These are phyloP conservation scores for Nemotelus nigrinus DNA, from an alignment of 2,888 invertebrate genomes.

Conservation along the genomic window DNA sequence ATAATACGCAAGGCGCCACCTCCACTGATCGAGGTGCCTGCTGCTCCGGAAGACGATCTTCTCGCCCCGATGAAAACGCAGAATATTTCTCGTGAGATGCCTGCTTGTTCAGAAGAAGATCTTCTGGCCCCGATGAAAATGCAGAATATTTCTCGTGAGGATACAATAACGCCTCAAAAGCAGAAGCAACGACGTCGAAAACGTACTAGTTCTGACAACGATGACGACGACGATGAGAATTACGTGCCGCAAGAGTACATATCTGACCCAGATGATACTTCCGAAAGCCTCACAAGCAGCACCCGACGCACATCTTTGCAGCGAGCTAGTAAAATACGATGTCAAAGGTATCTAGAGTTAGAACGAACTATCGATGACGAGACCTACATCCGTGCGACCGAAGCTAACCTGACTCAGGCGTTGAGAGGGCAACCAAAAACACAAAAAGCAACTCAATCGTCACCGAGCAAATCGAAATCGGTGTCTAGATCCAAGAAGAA, in stretches of 20 bases:
- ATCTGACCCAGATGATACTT: slow-evolving; percentile 15
- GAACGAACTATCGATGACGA: slow-evolving; percentile 32
- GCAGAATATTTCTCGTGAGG: background rate
- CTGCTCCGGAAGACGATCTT: background rate
- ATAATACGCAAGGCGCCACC: background rate
- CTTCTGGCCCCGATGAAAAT: slow-evolving; percentile 30
- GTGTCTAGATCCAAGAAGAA: background rate
- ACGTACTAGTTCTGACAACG: background rate
- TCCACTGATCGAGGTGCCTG: background rate
- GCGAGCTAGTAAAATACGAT: slow-evolving; percentile 34
- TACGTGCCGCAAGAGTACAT: slow-evolving; percentile 28
- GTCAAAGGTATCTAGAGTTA: slow-evolving; percentile 29
- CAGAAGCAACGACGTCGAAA: background rate
- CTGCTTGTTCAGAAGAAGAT: background rate
- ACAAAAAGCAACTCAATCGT: background rate
- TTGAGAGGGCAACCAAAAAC: background rate
- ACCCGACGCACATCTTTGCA: slow-evolving; percentile 20
- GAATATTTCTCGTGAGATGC: background rate
- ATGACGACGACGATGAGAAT: slow-evolving; percentile 37
- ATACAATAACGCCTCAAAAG: background rate
- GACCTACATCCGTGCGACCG: slow-evolving; percentile 10
- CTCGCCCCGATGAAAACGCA: slow-evolving; percentile 31
- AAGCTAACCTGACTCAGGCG: slow-evolving; percentile 2
- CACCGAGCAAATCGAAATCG: background rate
- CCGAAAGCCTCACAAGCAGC: background rate